These are phyloP conservation scores for Meandrina meandrites DNA, from an alignment of 92 coral and sea anemone species.

Conservation along the genomic window DNA sequence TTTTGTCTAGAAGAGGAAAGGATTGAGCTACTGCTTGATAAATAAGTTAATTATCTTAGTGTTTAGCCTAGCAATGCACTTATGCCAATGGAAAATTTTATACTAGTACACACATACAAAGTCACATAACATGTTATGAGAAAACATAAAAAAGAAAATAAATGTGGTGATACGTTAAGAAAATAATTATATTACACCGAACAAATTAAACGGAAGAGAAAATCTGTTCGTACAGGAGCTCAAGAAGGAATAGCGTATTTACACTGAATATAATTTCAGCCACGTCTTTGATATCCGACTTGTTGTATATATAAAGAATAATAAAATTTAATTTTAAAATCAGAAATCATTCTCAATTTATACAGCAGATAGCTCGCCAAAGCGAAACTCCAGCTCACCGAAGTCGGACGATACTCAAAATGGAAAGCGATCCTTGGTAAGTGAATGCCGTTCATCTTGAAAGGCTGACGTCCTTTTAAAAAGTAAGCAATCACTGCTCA, in stretches of 20 bases:
- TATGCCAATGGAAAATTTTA: background rate
- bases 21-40: background rate
- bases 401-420: slow-evolving; percentile 10
- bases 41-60: background rate
- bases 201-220: background rate
- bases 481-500: background rate
- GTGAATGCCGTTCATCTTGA: background rate
- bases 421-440: slow-evolving; percentile 19
- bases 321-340: background rate
- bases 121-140: background rate
- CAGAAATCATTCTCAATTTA: background rate
- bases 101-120: background rate
- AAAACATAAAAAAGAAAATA: background rate
- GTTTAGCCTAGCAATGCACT: no score
- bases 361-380: slow-evolving; percentile 13
- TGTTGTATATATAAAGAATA: background rate
- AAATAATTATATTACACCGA: background rate
- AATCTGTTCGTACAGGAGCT: no score
- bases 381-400: background rate
- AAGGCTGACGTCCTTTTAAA: no score
- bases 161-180: background rate
- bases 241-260: no score
- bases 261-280: no score
- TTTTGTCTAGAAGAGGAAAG: background rate
- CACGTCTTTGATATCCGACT: background rate